These are phyloP conservation scores for Heterotis niloticus DNA, from an alignment of 2,113 vertebrate genomes.

Conservation along the genomic window DNA sequence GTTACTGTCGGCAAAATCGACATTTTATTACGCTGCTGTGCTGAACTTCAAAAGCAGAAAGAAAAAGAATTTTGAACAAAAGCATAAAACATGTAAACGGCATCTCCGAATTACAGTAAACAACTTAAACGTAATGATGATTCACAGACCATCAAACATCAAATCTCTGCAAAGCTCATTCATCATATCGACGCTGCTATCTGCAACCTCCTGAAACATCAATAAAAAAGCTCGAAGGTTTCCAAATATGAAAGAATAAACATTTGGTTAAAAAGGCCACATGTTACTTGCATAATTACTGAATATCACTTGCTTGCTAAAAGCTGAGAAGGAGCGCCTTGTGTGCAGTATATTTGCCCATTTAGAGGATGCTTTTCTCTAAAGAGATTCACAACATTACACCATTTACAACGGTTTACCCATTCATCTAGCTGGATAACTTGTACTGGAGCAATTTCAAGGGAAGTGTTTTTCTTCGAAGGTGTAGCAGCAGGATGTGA, in stretches of 20 bases:
- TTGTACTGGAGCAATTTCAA: too few relatives aligned
- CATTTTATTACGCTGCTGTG: neutral
- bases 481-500: too few relatives aligned
- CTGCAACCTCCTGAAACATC: neutral
- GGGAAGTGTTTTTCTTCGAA: too few relatives aligned
- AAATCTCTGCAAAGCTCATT: conserved; percentile 11
- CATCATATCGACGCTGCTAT: neutral
- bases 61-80: neutral
- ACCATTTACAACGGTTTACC: too few relatives aligned
- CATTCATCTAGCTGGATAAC: too few relatives aligned
- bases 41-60: conserved; percentile 10
- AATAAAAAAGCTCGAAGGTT: neutral
- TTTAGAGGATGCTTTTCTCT: too few relatives aligned
- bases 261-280: neutral
- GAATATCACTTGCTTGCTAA: neutral
- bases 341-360: neutral
- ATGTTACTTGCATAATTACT: neutral
- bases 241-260: neutral
- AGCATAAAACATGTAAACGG: too few relatives aligned
- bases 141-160: neutral
- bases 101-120: neutral
- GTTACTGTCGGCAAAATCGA: neutral
- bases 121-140: neutral
- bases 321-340: neutral
- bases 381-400: too few relatives aligned